Evolutionary conservation across 2,888 invertebrate species (phyloP), one percentile per base, ranked within the genome.

Genomic region (Platycheirus rosarum): DNA sequence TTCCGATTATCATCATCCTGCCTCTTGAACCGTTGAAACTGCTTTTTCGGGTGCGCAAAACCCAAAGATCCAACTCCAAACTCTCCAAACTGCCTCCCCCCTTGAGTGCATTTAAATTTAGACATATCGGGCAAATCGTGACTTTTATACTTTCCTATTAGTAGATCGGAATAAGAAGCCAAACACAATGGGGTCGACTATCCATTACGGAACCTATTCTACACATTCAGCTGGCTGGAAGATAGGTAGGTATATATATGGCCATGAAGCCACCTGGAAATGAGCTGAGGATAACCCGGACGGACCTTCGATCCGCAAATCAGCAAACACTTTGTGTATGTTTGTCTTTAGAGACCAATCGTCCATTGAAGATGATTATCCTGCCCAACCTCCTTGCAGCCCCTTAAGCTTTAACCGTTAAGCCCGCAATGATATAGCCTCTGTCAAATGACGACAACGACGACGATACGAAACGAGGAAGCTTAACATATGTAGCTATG

Each of bases 51-150:
- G 5, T 37, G 29, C 44, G 40, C 57, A 40, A 42, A 60, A 16
- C 9, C 29, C 11, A 23, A 57, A 37, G 20, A 44, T n/a, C n/a
- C 26, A 18, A 18, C 7, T 9, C 26, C 29, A 46, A 53, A 13
- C 23, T n/a, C 37, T 49, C 57, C 26, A 51, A 32, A 26, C 37
- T 46, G 60, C 49, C 53, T 35, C 44, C 65, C 49, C 53, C 40
- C 44, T 53, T 51, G 63, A 68, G 32, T 48, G 63, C 82, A 71
- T 77, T 82, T 68, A 77, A 77, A 82, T 82, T 82, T 77, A 71
- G 82, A 82, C 71, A 77, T 77, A 82, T 77, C 68, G 71, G 63
- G 48, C 37, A 53, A 62, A 76, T 76, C 70, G 76, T 80, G 80
- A 76, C 80, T 76, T 76, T 80, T 80, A 71, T 76, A 26, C 68